phyloP scores from a whole-genome alignment of 2,113 vertebrate genomes.

The Callorhinus ursinus region DNA sequence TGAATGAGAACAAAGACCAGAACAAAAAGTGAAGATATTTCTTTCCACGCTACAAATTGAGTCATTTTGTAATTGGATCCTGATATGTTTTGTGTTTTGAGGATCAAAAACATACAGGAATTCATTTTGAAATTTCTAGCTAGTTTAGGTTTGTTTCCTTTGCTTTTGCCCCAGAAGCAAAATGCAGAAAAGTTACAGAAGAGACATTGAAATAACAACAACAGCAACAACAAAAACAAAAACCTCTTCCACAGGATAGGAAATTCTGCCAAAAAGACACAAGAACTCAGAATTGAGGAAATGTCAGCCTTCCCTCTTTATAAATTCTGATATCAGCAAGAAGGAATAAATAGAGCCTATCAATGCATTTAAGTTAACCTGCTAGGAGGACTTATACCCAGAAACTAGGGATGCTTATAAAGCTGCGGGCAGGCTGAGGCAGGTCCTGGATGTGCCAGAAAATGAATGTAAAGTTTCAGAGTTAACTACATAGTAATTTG shows the following conservation, averaged over 20 bases:
- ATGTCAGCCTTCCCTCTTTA: neutral
- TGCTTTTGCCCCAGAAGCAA: constrained; percentile 43
- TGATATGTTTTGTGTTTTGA: constrained; percentile 11
- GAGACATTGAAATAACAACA: neutral
- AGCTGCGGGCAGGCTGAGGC: neutral
- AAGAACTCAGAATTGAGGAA: neutral
- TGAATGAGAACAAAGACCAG: neutral
- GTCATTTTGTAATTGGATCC: neutral
- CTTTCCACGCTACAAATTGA: neutral
- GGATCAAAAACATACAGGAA: neutral
- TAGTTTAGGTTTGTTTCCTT: neutral
- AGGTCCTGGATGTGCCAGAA: neutral
- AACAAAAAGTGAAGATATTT: neutral
- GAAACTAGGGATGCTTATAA: neutral
- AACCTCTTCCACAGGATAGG: neutral
- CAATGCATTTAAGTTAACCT: neutral
- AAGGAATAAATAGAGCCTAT: neutral
- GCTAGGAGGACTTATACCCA: neutral
- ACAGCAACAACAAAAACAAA: neutral
- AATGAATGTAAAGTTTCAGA: neutral
- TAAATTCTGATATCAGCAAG: neutral
- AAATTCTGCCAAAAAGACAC: neutral
- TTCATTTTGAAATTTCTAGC: neutral
- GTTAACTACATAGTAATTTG: neutral
- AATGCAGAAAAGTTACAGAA: constrained; percentile 10